These are phyloP conservation scores for Panagrolaimus sp. DNA, from an alignment of 1,140 invertebrate species.

Conservation along the genomic window DNA sequence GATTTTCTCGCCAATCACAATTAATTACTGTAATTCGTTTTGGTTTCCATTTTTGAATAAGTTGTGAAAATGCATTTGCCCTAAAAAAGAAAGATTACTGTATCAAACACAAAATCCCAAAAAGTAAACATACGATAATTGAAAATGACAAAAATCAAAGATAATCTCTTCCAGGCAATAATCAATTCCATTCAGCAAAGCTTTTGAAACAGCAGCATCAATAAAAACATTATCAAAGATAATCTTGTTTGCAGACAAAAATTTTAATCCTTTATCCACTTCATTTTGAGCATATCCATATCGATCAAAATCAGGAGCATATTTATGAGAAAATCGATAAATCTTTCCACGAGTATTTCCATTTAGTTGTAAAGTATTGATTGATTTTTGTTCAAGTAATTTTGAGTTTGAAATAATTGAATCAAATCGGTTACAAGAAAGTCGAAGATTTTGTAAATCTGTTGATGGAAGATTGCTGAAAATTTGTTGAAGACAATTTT, in stretches of 20 bases:
- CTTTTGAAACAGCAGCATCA: background rate
- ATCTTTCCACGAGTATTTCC: background rate
- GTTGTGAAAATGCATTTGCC: background rate
- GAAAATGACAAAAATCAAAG: constrained; percentile 13
- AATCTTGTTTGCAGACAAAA: background rate
- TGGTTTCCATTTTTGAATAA: background rate
- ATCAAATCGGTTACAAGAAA: background rate
- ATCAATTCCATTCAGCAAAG: background rate
- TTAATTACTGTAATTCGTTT: background rate
- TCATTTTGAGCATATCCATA: background rate
- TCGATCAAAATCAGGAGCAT: background rate
- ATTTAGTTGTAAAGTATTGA: background rate
- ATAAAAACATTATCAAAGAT: constrained; percentile 1
- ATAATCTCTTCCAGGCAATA: background rate
- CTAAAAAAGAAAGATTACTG: background rate
- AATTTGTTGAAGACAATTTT: background rate
- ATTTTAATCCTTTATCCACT: background rate
- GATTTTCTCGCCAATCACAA: background rate
- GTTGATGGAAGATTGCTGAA: background rate
- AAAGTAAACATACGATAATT: constrained; percentile 9
- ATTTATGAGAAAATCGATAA: background rate
- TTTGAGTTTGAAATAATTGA: background rate
- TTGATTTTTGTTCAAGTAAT: background rate
- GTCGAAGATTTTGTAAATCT: background rate
- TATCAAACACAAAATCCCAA: background rate